Conservation (phyloP, 2,888 invertebrate genomes). For the Melanargia galathea region DNA sequence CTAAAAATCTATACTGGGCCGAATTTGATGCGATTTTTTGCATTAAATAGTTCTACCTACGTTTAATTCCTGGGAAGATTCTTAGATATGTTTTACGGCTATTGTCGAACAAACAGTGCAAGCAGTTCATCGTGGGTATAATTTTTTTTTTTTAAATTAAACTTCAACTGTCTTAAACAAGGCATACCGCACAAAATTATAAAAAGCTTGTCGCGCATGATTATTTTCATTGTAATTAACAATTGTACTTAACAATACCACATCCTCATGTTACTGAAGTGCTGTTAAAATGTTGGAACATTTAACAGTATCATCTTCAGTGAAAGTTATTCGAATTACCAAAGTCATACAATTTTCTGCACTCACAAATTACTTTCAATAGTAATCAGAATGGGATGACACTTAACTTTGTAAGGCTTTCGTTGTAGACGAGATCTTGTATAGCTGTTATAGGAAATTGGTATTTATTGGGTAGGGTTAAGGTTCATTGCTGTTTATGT, state of each 20-base stretch:
- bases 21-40: too few species aligned
- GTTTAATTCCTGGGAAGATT: too few species aligned
- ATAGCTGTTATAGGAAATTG: neutral
- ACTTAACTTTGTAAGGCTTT: conserved; percentile 23
- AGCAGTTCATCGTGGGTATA: too few species aligned
- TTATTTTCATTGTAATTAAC: conserved; percentile 5
- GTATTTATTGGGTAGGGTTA: conserved; percentile 1
- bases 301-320: conserved; percentile 15
- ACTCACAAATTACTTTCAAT: conserved; percentile 23
- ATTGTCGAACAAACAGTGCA: too few species aligned
- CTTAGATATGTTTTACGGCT: too few species aligned
- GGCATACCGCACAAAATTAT: too few species aligned
- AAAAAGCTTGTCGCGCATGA: neutral
- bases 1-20: too few species aligned
- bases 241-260: conserved; percentile 4
- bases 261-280: neutral
- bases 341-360: conserved; percentile 19
- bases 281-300: conserved; percentile 5
- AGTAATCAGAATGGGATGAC: conserved; percentile 15
- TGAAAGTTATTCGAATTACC: conserved; percentile 21
- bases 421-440: conserved; percentile 16
- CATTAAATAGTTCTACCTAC: too few species aligned
- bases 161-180: too few species aligned
- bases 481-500: neutral
- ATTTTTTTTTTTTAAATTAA: too few species aligned